These are phyloP conservation scores for Xiphophorus birchmanni DNA, from an alignment of 2,797 vertebrate species.

Conservation along the genomic window DNA sequence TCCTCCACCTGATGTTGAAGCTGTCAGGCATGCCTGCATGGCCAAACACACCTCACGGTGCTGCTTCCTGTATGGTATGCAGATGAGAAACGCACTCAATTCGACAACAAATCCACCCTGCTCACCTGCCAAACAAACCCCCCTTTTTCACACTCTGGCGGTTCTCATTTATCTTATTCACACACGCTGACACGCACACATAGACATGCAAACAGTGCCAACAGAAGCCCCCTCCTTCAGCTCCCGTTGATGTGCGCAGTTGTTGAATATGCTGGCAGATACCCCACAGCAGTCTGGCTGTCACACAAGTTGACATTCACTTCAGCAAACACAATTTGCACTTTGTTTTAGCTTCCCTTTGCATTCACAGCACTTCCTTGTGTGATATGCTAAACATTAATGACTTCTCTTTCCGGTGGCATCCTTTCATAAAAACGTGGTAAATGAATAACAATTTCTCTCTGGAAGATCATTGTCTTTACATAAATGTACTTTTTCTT, in stretches of 20 bases:
- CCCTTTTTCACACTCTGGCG: constrained; percentile 28
- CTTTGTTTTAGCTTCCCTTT: constrained; percentile 54
- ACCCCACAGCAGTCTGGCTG: constrained; percentile 47
- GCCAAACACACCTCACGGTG: background rate
- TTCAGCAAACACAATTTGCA: constrained; percentile 61
- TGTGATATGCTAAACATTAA: constrained; percentile 45
- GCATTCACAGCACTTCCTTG: constrained; percentile 40
- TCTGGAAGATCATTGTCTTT: background rate
- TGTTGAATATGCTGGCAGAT: constrained; percentile 63
- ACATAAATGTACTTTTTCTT: background rate
- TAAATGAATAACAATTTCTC: constrained; percentile 11
- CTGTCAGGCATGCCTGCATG: background rate
- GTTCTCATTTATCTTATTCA: constrained; percentile 7
- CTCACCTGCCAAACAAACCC: constrained; percentile 42
- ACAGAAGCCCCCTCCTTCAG: constrained; percentile 12
- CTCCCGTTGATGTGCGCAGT: constrained; percentile 45
- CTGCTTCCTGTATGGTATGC: background rate
- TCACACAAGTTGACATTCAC: constrained; percentile 67
- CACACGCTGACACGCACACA: constrained; percentile 9
- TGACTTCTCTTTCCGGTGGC: background rate
- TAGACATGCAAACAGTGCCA: constrained; percentile 38
- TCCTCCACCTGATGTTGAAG: constrained; percentile 1
- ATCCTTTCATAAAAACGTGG: constrained; percentile 5
- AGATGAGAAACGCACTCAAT: background rate
- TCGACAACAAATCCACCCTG: constrained; percentile 20